Base-by-base conservation (phyloP, 2,113 vertebrate genomes). In the Pelecanoides urinatrix region DNA sequence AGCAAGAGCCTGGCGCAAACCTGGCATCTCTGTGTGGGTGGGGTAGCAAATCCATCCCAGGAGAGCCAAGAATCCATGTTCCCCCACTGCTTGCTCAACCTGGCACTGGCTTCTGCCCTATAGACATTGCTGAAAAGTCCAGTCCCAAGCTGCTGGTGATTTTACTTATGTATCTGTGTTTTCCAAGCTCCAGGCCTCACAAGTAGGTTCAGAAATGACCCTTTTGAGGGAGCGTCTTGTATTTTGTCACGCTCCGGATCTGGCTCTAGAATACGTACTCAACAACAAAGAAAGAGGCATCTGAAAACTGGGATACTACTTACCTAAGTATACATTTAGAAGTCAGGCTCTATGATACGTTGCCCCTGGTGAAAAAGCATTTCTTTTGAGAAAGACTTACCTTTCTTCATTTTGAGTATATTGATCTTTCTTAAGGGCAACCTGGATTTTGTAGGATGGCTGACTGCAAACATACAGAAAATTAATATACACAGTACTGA, bases 191-290 rank as follows among this genome's bases (percentile, higher is more conserved):
- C 29, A 45, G 16, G 10, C 25, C 53, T 63, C 32, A 22, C 16
- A 82, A 6, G 6, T 4, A 34, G 12, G 7, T 49, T 82, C 52
- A 89, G 27, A 29, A 89, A 59, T 52, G 0, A 16, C 13, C 1
- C 7, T 52, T 42, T 22, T 40, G 26, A 67, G 38, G 18, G 1
- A 53, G 1, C 7, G 17, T 22, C 40, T 92, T 85, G 6, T 50
- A 3, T 78, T 85, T 74, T 82, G 18, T 45, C 26, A 34, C 5
- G 32, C 11, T 68, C 40, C 73, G 29, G 6, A 32, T 90, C 44
- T 88, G 71, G 6, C 2, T 85, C 3, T 44, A 22, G 26, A 80
- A 22, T 36, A 27, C 0, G 0, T 66, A 18, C 15, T 44, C 26
- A 30, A 11, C 10, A 59, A 26, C 3, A 6, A 40, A 79, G 40